Percentiles rank a stretch among this genome's conserved stretches.
These are phyloP conservation scores for Stomorhina lunata DNA, from an alignment of 2,888 invertebrate genomes.

Conservation along the genomic window DNA sequence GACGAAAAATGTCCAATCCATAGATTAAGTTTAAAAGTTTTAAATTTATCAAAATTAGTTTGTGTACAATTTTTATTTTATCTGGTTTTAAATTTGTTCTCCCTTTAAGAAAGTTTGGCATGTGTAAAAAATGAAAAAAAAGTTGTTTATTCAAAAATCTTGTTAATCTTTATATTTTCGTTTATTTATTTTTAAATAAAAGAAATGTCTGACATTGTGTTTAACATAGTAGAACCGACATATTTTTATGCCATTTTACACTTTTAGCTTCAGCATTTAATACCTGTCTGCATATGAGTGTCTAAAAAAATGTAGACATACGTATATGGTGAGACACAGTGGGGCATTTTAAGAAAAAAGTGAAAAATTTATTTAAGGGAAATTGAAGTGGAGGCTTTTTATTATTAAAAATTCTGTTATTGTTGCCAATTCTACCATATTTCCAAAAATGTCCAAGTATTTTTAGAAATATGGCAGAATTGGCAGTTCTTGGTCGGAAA, in stretches of 20 bases:
- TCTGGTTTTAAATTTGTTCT: no score
- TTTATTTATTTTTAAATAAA: neutral
- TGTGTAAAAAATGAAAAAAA: neutral
- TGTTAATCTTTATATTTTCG: neutral
- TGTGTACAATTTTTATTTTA: no score
- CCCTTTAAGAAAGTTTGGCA: neutral
- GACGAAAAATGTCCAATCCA: no score
- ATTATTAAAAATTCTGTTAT: no score
- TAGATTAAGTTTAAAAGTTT: no score
- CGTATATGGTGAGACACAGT: neutral
- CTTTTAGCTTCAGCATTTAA: conserved; percentile 17
- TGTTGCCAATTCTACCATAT: no score
- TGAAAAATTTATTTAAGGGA: neutral
- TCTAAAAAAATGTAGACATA: neutral
- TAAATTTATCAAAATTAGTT: no score
- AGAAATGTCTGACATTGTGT: conserved; percentile 26
- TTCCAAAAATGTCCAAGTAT: no score
- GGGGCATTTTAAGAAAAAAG: neutral
- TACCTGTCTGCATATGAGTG: conserved; percentile 25
- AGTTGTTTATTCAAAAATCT: neutral
- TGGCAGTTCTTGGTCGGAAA: no score
- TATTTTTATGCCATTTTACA: conserved; percentile 35
- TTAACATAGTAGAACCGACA: conserved; percentile 28
- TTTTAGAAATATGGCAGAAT: no score
- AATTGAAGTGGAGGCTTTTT: no score